Percentiles rank a stretch among this genome's conserved stretches.
These are phyloP conservation scores for Adelosebastes latens DNA, from an alignment of 2,797 vertebrate genomes.

Conservation along the genomic window DNA sequence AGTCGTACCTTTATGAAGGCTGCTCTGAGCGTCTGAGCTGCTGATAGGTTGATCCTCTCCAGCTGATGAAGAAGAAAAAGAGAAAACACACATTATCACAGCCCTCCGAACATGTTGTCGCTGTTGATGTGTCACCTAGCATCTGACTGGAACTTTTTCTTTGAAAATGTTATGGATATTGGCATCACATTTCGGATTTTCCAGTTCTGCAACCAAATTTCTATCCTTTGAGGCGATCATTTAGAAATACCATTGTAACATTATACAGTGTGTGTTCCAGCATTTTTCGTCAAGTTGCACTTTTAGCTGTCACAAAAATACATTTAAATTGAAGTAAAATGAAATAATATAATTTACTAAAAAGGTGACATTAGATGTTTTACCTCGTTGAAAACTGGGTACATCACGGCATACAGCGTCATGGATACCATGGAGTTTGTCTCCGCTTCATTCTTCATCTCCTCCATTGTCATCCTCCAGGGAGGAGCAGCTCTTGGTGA, in stretches of 20 bases:
- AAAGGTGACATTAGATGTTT: neutral
- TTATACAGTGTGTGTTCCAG: neutral
- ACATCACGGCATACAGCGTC: constrained; percentile 99
- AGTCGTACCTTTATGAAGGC: constrained; percentile 97
- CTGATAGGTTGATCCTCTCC: constrained; percentile 98
- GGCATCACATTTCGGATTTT: neutral
- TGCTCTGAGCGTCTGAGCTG: constrained; percentile 97
- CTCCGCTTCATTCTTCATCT: constrained; percentile 99
- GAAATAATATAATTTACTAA: neutral
- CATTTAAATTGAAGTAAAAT: neutral
- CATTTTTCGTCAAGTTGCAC: neutral
- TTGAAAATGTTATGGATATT: neutral
- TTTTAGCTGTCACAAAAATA: neutral
- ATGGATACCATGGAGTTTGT: constrained; percentile 99
- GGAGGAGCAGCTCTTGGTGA: constrained; percentile 83
- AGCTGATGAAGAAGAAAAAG: constrained; percentile 79
- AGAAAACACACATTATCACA: constrained; percentile 4
- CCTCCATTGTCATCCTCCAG: constrained; percentile 99
- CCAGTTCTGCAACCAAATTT: neutral
- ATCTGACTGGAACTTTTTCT: neutral
- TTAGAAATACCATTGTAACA: neutral
- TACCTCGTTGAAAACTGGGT: constrained; percentile 99
- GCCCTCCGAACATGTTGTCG: neutral
- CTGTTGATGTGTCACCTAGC: neutral
- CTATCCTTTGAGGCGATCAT: too few species aligned